Conservation (phyloP, 2,888 invertebrate genomes). For the Lithophane ornitopus region DNA sequence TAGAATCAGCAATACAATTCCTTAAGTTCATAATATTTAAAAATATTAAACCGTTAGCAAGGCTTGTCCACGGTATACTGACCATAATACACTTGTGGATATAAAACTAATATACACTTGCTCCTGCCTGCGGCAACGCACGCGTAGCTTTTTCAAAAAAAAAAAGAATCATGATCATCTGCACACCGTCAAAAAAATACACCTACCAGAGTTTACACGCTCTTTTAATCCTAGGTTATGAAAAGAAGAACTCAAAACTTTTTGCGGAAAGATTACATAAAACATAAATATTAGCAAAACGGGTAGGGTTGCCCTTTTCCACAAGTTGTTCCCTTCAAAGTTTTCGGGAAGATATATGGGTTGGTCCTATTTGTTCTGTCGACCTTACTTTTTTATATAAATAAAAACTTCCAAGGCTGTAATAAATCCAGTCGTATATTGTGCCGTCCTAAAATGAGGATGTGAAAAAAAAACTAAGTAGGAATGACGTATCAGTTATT, state of each 20-base stretch:
- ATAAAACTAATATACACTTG: too few species aligned
- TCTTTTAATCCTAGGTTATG: too few species aligned
- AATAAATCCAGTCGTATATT: conserved; percentile 29
- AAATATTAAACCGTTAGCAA: too few species aligned
- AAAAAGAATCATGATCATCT: too few species aligned
- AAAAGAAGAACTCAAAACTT: conserved; percentile 13
- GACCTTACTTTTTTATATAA: conserved; percentile 51
- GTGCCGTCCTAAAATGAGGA: neutral
- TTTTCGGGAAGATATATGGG: conserved; percentile 48
- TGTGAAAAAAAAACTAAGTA: conserved; percentile 13
- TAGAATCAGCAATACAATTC: too few species aligned
- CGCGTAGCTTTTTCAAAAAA: too few species aligned
- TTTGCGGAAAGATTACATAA: conserved; percentile 38
- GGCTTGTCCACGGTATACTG: too few species aligned
- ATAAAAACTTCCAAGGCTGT: conserved; percentile 48
- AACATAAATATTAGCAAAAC: conserved; percentile 44
- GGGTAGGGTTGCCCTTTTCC: conserved; percentile 38
- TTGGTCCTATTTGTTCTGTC: conserved; percentile 49
- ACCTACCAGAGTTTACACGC: too few species aligned
- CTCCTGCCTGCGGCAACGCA: too few species aligned
- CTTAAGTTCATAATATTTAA: too few species aligned
- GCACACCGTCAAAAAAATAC: too few species aligned
- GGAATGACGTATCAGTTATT: conserved; percentile 39
- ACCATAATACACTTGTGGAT: too few species aligned
- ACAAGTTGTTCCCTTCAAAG: conserved; percentile 45